Evolutionary conservation across 2,113 vertebrate genomes (phyloP), one percentile per base, ranked within the genome.

Genomic region (Sebastes schlegelii): DNA sequence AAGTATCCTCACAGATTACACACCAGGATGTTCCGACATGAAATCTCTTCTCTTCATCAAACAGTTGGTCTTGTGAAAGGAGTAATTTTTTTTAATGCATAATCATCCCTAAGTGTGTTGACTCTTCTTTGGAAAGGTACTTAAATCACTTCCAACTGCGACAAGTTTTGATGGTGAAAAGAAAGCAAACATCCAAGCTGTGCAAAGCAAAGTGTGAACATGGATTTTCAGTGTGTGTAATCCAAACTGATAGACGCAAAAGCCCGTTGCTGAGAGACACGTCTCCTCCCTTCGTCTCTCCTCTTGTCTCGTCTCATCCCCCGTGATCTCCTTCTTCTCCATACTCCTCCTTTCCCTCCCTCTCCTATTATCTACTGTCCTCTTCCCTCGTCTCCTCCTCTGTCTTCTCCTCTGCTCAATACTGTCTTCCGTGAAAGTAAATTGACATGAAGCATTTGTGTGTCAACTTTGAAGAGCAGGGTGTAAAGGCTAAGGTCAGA

Each of bases 161-260:
- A 79, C 67, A 74, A 3, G 77, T 72, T 83, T 77, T 72, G 52
- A n/a, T 72, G 51, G 75, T 65, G 42, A 84, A 89, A 85, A 79
- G 72, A 81, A 80, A 83, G 76, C 70, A 88, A 84, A 86, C 89
- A 89, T 60, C 51, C 81, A 58, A 64, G 76, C 74, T 78, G 83
- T 73, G 87, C 80, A 86, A 86, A 78, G 42, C 73, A 76, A 58
- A 86, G 72, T 26, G 80, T 57, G 78, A 84, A 83, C 79, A 71
- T 43, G 79, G 79, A 89, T 85, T 86, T 84, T 87, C 77, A 62
- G 70, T 40, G 74, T 74, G 84, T 88, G 69, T 80, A 89, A 87
- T 89, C 80, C 82, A 86, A 77, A 88, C 69, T 78, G 89, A 88
- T 71, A 75, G 69, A 91, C 83, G 71, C 23, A 61, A 52, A 79